Evolutionary conservation across 2,113 vertebrate species (phyloP).

Genomic region (Sander vitreus): DNA sequence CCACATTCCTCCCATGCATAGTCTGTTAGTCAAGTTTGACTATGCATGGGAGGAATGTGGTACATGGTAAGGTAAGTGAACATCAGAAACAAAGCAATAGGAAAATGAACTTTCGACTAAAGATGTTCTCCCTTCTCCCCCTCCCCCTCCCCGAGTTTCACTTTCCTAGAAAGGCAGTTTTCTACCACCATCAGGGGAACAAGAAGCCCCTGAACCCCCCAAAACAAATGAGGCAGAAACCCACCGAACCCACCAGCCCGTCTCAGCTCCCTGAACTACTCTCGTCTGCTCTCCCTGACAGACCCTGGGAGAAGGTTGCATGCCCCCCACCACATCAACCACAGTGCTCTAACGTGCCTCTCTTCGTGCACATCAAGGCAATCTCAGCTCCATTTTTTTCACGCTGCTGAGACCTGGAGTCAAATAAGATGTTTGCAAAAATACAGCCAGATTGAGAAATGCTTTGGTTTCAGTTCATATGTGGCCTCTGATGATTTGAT

Average conservation of each 20-base stretch:
- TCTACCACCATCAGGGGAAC: conserved; percentile 49
- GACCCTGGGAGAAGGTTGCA: conserved; percentile 65
- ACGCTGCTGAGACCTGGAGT: conserved; percentile 17
- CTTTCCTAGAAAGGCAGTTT: conserved; percentile 82
- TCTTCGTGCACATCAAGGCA: conserved; percentile 56
- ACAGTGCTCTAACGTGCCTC: conserved; percentile 60
- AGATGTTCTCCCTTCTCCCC: background rate
- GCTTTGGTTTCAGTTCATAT: conserved; percentile 36
- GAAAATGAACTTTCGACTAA: conserved; percentile 16
- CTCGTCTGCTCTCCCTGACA: conserved; percentile 65
- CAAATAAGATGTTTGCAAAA: conserved; percentile 45
- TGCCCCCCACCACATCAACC: conserved; percentile 77
- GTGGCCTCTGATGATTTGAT: conserved; percentile 51
- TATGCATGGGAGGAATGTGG: too few relatives aligned
- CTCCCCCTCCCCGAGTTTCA: conserved; percentile 53
- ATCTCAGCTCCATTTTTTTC: conserved; percentile 17
- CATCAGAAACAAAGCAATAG: conserved; percentile 38
- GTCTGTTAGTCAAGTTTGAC: background rate
- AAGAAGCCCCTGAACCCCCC: conserved; percentile 66
- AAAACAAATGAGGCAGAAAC: conserved; percentile 61
- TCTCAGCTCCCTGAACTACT: conserved; percentile 64
- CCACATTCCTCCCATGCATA: background rate
- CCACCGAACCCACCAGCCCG: conserved; percentile 76
- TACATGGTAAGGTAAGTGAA: background rate
- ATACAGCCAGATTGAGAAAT: conserved; percentile 22